These are phyloP conservation scores for Phainopepla nitens DNA, from an alignment of 2,113 vertebrate genomes.

Conservation along the genomic window DNA sequence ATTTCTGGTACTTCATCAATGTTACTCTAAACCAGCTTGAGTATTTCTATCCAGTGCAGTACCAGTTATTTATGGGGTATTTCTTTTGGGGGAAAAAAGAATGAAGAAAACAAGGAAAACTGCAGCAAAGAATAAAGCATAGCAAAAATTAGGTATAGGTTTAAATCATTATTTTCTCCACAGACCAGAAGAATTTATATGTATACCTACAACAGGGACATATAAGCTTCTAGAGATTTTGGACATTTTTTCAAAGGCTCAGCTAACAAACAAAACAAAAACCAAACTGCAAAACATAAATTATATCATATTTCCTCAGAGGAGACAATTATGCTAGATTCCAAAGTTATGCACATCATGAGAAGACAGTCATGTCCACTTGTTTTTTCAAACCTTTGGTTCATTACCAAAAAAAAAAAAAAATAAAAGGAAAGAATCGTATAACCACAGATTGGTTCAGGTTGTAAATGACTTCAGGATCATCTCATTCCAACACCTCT, in stretches of 20 bases:
- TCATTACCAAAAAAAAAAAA: background rate
- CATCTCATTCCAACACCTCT: background rate
- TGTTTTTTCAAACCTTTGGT: background rate
- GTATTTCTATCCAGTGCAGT: background rate
- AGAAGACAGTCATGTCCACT: background rate
- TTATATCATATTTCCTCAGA: background rate
- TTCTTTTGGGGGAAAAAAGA: background rate
- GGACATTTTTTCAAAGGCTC: background rate
- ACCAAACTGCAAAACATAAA: background rate
- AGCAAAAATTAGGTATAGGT: background rate
- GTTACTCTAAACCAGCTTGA: background rate
- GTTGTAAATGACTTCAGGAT: background rate
- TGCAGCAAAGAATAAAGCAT: background rate
- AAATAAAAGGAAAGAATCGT: background rate
- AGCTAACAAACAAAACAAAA: background rate
- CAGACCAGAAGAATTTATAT: background rate
- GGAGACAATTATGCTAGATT: background rate
- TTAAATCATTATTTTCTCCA: background rate
- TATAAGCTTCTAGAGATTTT: background rate
- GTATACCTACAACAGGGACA: background rate
- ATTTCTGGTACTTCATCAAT: background rate
- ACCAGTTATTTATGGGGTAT: background rate
- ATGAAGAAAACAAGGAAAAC: background rate
- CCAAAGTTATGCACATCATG: background rate
- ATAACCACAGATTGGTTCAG: background rate